These are phyloP conservation scores for Pangasius macronema DNA, from an alignment of 2,797 vertebrate genomes.

Conservation along the genomic window DNA sequence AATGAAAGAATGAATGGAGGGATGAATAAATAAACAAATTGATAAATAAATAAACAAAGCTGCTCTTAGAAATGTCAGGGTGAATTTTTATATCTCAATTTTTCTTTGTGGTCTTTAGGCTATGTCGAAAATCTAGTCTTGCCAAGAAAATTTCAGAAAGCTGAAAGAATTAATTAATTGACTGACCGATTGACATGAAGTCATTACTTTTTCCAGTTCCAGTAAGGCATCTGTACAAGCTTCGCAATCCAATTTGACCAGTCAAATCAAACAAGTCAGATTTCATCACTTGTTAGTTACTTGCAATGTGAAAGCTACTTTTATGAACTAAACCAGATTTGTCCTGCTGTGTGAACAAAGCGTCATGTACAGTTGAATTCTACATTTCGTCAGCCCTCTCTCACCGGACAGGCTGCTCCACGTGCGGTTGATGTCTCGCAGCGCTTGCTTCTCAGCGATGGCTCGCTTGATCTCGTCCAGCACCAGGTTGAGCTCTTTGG, in stretches of 20 bases:
- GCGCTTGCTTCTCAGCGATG: conserved; percentile 91
- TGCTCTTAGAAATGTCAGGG: background rate
- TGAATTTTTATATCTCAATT: background rate
- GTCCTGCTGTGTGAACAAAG: background rate
- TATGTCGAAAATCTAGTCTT: background rate
- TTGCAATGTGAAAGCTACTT: background rate
- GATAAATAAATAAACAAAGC: background rate
- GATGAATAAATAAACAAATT: background rate
- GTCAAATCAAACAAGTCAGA: background rate
- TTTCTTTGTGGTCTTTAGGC: background rate
- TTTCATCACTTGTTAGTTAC: background rate
- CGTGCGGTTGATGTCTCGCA: conserved; percentile 90
- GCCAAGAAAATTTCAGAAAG: background rate
- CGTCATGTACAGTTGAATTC: background rate
- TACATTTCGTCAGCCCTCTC: background rate
- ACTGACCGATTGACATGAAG: background rate
- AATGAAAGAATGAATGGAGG: background rate
- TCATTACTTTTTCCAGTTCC: too few species aligned
- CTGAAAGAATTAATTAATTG: background rate
- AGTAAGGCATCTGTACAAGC: background rate
- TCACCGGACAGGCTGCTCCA: conserved; percentile 83
- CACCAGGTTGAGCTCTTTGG: conserved; percentile 94
- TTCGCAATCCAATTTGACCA: background rate
- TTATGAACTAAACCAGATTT: background rate
- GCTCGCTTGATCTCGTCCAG: conserved; percentile 96